Base-by-base conservation (phyloP, 2,113 vertebrate species). In the Mastomys coucha region DNA sequence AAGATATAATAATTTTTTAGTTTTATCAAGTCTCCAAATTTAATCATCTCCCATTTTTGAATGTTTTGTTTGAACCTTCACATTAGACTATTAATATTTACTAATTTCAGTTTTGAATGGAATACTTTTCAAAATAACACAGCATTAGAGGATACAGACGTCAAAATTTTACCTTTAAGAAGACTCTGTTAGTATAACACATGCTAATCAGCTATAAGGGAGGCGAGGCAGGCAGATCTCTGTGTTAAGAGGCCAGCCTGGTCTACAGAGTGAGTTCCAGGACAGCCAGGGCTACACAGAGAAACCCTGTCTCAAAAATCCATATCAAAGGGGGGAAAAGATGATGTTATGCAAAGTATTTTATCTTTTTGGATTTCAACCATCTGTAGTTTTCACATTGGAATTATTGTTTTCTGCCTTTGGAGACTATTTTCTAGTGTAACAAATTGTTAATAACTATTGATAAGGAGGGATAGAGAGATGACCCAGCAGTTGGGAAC, bases 121-220 rank as follows among this genome's bases (percentile, higher is more conserved):
- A 72, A 94, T 89, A 80, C 63, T n/a, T 72, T 94, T 89, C 42
- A 89, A 94, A 92, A 84, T 53, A 88, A 58, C 91, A 33, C 70
- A 77, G 31, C 69, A 60, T 26, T 70, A 16, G 73, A 77, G 36
- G 14, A 84, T 51, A 60, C 76, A 89, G 58, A 72, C 85, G 39
- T 78, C 36, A 86, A 81, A 67, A 7, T 91, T 88, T 82, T 88
- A 69, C n/a, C 51, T 84, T 88, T 33, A n/a, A 81, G 85, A 45
- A 60, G 49, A 22, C n/a, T 88, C 51, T 88, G 75, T 17, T 75
- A 84, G 19, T 11, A 39, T 75, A 22, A 39, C 20, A 42, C 20
- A 42, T 8, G 6, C 72, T 70, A 36, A 70, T 70, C 53, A 60
- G 80, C 80, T n/a, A 2, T 39, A 2, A 6, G 19, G 11, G 36